phyloP scores from a whole-genome alignment of 2,113 vertebrate genomes.

The Esox niger region DNA sequence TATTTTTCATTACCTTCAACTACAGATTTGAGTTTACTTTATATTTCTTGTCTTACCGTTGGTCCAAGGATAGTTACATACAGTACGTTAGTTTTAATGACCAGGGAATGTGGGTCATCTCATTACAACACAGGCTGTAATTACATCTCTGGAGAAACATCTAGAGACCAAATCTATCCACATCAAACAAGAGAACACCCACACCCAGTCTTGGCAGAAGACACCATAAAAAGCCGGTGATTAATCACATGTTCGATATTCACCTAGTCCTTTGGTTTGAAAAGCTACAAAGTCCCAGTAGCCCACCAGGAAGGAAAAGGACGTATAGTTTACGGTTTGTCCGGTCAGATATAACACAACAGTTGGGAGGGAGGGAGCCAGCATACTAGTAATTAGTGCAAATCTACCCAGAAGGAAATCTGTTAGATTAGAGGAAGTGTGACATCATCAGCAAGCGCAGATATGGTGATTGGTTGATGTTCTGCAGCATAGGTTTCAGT shows the following conservation, averaged over 20 bases:
- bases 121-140: slow-evolving; percentile 13
- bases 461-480: too few relatives aligned
- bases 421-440: background rate
- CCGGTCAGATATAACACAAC: background rate
- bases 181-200: slow-evolving; percentile 3
- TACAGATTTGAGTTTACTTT: too few relatives aligned
- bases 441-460: too few relatives aligned
- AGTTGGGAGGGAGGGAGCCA: background rate
- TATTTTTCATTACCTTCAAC: too few relatives aligned
- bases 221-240: slow-evolving; percentile 2
- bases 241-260: background rate
- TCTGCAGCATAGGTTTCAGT: too few relatives aligned
- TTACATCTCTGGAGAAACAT: slow-evolving; percentile 10
- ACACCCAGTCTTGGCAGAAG: slow-evolving; percentile 21
- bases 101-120: slow-evolving; percentile 15
- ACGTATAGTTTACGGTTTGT: too few relatives aligned
- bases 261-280: background rate
- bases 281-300: background rate
- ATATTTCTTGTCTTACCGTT: too few relatives aligned
- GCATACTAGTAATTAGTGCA: background rate
- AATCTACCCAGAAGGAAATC: background rate
- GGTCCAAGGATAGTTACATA: background rate
- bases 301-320: background rate
- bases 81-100: slow-evolving; percentile 14
- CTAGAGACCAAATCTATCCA: slow-evolving; percentile 13